Conservation (phyloP, 2,888 invertebrate species). For the Scelioninae gen. 2 region DNA sequence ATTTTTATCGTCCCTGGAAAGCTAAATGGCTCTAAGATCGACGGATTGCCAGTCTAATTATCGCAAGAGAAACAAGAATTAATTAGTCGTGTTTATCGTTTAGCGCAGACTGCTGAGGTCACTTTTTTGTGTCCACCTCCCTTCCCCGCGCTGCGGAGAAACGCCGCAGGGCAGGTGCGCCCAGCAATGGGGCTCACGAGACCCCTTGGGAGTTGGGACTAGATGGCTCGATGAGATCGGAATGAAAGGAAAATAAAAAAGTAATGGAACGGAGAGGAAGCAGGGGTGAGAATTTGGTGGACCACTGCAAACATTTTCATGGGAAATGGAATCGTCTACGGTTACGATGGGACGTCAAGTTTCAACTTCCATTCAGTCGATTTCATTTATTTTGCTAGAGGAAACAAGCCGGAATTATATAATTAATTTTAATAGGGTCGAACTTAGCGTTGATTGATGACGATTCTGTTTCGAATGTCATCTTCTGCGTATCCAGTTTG, state of each 20-base stretch:
- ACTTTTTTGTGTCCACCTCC: slow-evolving; percentile 50
- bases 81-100: slow-evolving; percentile 68
- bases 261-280: slow-evolving; percentile 41
- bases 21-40: slow-evolving; percentile 61
- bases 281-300: slow-evolving; percentile 70
- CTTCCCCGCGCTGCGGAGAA: slow-evolving; percentile 30
- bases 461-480: background rate
- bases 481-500: background rate
- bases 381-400: background rate
- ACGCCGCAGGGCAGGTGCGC: slow-evolving; percentile 62
- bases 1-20: slow-evolving; percentile 55
- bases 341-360: too few species aligned
- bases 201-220: slow-evolving; percentile 71
- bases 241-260: slow-evolving; percentile 35
- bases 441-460: too few species aligned
- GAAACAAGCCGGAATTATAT: too few species aligned
- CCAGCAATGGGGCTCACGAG: slow-evolving; percentile 59
- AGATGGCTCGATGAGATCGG: slow-evolving; percentile 51
- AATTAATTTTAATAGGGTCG: too few species aligned
- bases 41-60: slow-evolving; percentile 66
- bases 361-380: too few species aligned
- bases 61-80: slow-evolving; percentile 68
- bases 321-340: slow-evolving; percentile 72
- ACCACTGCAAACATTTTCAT: slow-evolving; percentile 68
- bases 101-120: slow-evolving; percentile 58